These are phyloP conservation scores for Haliclona indistincta DNA, from an alignment of 37 sponge, comb jelly and placozoan species.

Conservation along the genomic window DNA sequence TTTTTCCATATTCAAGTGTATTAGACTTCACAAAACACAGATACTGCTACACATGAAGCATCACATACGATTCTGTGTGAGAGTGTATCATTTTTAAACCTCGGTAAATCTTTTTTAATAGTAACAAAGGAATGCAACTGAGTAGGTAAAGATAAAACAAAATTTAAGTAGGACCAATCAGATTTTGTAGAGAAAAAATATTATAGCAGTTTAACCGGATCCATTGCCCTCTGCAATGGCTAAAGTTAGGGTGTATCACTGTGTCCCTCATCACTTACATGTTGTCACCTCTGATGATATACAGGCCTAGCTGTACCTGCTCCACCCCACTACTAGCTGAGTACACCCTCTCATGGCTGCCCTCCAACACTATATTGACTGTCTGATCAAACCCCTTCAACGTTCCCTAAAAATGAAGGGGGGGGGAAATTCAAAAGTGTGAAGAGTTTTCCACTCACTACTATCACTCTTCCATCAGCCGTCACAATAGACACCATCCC, in stretches of 20 bases:
- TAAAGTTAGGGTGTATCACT: too few relatives aligned
- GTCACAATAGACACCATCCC: constrained; percentile 85
- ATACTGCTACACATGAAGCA: too few relatives aligned
- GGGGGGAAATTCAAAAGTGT: background rate
- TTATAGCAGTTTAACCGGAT: too few relatives aligned
- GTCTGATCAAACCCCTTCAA: constrained; percentile 98
- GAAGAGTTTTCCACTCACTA: constrained; percentile 55
- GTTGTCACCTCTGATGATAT: constrained; percentile 98
- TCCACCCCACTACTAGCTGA: constrained; percentile 90
- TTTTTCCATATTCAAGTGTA: too few relatives aligned
- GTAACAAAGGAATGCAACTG: too few relatives aligned
- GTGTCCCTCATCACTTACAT: constrained; percentile 63
- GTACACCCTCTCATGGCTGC: constrained; percentile 95
- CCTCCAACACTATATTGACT: constrained; percentile 86
- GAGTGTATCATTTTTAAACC: too few relatives aligned
- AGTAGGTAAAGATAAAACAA: too few relatives aligned
- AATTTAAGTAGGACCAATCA: too few relatives aligned
- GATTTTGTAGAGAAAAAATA: background rate
- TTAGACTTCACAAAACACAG: too few relatives aligned
- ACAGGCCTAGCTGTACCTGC: constrained; percentile 93
- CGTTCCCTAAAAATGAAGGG: constrained; percentile 63
- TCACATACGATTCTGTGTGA: too few relatives aligned
- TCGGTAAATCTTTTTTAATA: too few relatives aligned
- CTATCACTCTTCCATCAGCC: constrained; percentile 88
- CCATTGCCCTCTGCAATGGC: too few relatives aligned